These are phyloP conservation scores for Xanthia togata DNA, from an alignment of 2,888 invertebrate genomes.

Conservation along the genomic window DNA sequence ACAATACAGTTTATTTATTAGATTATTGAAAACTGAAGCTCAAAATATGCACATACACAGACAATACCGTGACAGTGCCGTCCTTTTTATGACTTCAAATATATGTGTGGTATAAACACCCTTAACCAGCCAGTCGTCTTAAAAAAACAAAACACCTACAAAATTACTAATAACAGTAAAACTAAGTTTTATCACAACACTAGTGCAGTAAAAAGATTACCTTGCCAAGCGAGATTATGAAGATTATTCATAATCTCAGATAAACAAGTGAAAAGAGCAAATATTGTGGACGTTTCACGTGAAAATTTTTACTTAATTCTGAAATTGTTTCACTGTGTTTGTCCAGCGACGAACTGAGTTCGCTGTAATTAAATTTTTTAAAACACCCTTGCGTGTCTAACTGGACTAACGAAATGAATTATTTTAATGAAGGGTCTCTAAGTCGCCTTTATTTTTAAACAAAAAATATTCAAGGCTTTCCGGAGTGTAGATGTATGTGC, in stretches of 20 bases:
- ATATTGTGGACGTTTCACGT: constrained; percentile 31
- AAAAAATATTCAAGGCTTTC: constrained; percentile 59
- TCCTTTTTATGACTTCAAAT: neutral
- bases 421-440: constrained; percentile 83
- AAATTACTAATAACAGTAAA: neutral
- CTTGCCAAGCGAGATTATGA: constrained; percentile 2
- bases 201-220: constrained; percentile 10
- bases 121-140: no score
- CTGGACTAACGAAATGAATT: constrained; percentile 84
- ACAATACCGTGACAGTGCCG: no score
- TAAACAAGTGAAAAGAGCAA: constrained; percentile 27
- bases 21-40: neutral
- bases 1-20: neutral
- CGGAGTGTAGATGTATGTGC: constrained; percentile 50
- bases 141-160: neutral
- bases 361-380: constrained; percentile 80
- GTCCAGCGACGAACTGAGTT: constrained; percentile 57
- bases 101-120: neutral
- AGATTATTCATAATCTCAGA: constrained; percentile 50
- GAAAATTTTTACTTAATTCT: constrained; percentile 58
- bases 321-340: constrained; percentile 68
- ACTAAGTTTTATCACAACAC: neutral
- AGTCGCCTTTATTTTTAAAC: constrained; percentile 61
- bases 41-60: no score
- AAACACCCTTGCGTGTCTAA: constrained; percentile 83